Evolutionary conservation across 2,113 vertebrate species (phyloP), one percentile per base, ranked within the genome.

Genomic region (Hemiprocne comata): DNA sequence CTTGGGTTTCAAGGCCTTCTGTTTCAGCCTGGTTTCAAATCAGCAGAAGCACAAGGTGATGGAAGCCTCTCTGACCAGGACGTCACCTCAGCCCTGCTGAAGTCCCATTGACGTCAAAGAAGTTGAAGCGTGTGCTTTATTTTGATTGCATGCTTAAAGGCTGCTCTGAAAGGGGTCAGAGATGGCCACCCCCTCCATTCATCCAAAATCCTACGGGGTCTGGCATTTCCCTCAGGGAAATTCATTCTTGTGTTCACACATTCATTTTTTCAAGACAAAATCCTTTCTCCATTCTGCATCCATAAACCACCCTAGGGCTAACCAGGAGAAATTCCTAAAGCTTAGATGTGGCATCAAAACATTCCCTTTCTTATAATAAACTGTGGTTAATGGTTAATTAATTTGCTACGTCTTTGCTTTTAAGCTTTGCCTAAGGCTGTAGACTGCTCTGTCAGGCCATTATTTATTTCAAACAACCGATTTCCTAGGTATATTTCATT

Each of bases 401-500:
- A 69, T 91, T 94, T 84, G 17, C 53, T 93, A 94, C 20, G 54
- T 81, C 85, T 95, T 93, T 87, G 34, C 29, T 66, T 67, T 85
- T 89, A 86, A 89, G 64, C 31, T 93, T 89, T 90, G 81, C 89
- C 81, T 71, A 72, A 74, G 81, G 89, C 89, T 67, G 33, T 23
- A 58, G 34, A 36, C 24, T 89, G 62, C 77, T 80, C 67, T 87
- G 72, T 60, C 87, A 85, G 77, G 42, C 84, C 34, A 58, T 93
- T 91, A 82, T 42, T 89, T 87, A n/a, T 86, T 85, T 90, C 55
- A 94, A 82, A 77, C 46, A 92, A 72, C 71, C 72, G 53, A 85
- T 90, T 96, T 95, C 93, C 93, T 84, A 74, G 7, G 17, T 87
- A 28, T 77, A 61, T 80, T 91, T 95, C 75, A 87, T 85, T 50